Base-by-base conservation (phyloP, 1,140 invertebrate genomes). In the roundworm (Caenorhabditis elegans) region DNA sequence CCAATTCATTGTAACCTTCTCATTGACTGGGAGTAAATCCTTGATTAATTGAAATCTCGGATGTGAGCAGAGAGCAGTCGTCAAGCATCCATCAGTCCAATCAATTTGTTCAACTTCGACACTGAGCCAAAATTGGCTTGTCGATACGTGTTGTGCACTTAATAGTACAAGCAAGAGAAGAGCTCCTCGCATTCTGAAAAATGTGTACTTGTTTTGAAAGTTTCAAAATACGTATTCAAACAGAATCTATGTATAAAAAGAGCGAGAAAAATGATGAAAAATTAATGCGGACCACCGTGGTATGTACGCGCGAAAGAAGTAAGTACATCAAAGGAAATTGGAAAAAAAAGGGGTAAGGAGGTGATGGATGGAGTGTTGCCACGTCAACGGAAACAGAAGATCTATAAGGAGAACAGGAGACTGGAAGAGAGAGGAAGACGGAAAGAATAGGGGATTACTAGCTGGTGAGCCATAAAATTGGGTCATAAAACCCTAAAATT, bases 41-140 rank as follows among this genome's bases (percentile, higher is more conserved):
- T 81, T 51, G 22, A 82, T 22, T 3, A 83, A 19, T 39, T 81
- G 70, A 76, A 84, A 84, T 65, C 81, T 47, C 15, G 83, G 81
- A 55, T 84, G 80, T 15, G 36, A 51, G 43, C 83, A 84, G 17
- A 39, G 22, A 17, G 76, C 81, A 48, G 83, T 84, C n/a, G 83
- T 84, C 31, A 84, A 82, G 43, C 83, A 84, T n/a, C 83, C 80
- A 36, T 82, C 80, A 26, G 46, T 82, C 83, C 83, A 84, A 26
- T 84, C 83, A 34, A 84, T 82, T 17, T 46, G 46, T n/a, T 49
- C 46, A 10, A 84, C 26, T 28, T 84, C 82, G 22, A 46, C 81
- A 34, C 84, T 84, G 19, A 84, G 39, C 83, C 83, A 84, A 79
- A 84, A 70, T 22, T 70, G 60, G 28, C n/a, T 70, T 43, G 60